Percentiles rank a stretch among this genome's conserved stretches.
These are phyloP conservation scores for Thripadectes ignobilis DNA, from an alignment of 2,797 vertebrate species.

Conservation along the genomic window DNA sequence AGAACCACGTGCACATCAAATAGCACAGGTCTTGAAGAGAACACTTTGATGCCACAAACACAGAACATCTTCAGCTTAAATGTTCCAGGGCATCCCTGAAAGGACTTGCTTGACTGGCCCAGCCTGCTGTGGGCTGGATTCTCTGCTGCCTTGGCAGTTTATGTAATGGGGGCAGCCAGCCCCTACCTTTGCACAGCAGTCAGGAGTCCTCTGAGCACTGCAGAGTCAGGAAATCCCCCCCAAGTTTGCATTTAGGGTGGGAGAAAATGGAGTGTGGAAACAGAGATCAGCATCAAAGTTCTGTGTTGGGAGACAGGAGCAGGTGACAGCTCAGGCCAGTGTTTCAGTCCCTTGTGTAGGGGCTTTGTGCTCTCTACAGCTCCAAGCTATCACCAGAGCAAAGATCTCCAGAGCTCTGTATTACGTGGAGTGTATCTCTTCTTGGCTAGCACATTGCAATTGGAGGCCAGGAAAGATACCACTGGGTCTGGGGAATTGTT, in stretches of 20 bases:
- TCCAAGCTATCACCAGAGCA: not conserved
- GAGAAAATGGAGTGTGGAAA: not conserved
- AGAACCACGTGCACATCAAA: slow-evolving; percentile 44
- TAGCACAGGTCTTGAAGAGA: not conserved
- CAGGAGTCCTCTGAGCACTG: not conserved
- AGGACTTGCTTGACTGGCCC: not conserved
- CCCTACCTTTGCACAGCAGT: rapidly evolving
- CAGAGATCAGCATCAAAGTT: not conserved
- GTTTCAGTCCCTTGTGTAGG: not conserved
- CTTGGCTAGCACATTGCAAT: not conserved
- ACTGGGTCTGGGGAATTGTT: not conserved
- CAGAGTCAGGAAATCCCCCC: rapidly evolving
- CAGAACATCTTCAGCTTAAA: slow-evolving; percentile 9
- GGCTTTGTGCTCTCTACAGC: not conserved
- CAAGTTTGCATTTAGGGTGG: not conserved
- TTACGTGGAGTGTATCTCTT: not conserved
- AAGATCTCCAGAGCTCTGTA: not conserved
- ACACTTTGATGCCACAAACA: slow-evolving; percentile 23
- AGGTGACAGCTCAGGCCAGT: not conserved
- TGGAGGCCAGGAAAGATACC: not conserved
- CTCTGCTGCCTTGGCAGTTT: not conserved
- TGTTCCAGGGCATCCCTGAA: not conserved
- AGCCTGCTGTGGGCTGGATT: not conserved
- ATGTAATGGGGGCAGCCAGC: rapidly evolving
- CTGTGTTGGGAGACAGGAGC: not conserved